Percentiles rank a stretch among this genome's conserved stretches.
These are phyloP conservation scores for human (Homo sapiens) DNA, from an alignment of 2,113 vertebrate species.

Conservation along the genomic window GRCh38 chr14:44282501-44283000, in stretches of 20 bases:
- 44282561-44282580: background rate
- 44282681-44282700: background rate
- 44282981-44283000: background rate
- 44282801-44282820: background rate
- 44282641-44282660: background rate
- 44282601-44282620: background rate
- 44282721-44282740: background rate
- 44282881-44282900: background rate
- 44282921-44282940: background rate
- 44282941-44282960: conserved; percentile 5
- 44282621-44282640: background rate
- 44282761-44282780: background rate
- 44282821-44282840: background rate
- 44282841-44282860: background rate
- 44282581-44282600: background rate
- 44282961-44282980: background rate
- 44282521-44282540: too few relatives aligned
- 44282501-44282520: too few relatives aligned
- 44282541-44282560: too few relatives aligned
- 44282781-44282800: background rate
- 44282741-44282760: background rate
- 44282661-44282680: background rate
- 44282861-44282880: background rate
- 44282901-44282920: background rate
- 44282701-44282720: background rate